Evolutionary conservation across 2,888 invertebrate species (phyloP).

Genomic region (Blomia tropicalis): DNA sequence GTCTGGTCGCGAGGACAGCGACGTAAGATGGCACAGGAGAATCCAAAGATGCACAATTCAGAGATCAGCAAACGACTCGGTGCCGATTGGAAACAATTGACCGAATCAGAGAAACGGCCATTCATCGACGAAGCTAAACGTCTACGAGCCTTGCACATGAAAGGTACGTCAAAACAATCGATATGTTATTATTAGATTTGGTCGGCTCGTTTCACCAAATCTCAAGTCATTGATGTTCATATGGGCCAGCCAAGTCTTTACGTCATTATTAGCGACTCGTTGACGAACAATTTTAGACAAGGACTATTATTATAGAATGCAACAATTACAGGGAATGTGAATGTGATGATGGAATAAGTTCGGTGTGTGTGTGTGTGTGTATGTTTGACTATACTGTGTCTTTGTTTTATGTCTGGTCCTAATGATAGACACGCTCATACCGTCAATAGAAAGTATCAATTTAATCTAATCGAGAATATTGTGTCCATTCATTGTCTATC

Average conservation of each 20-base stretch:
- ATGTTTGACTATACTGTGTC: too few species aligned
- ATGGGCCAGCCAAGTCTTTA: constrained; percentile 4
- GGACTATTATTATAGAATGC: background rate
- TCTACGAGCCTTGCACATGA: constrained; percentile 89
- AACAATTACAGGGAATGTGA: background rate
- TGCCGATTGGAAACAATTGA: constrained; percentile 92
- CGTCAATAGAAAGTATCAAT: too few species aligned
- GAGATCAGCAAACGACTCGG: constrained; percentile 93
- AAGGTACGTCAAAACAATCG: constrained; percentile 37
- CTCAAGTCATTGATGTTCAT: background rate
- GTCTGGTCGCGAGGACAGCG: constrained; percentile 96
- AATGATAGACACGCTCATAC: too few species aligned
- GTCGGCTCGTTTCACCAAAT: background rate
- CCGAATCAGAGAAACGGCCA: constrained; percentile 87
- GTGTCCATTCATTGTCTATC: too few species aligned
- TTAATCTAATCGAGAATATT: too few species aligned
- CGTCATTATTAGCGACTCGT: constrained; percentile 15
- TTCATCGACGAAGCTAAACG: constrained; percentile 96
- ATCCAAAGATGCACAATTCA: constrained; percentile 98
- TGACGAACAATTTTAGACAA: background rate
- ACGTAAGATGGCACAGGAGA: constrained; percentile 95
- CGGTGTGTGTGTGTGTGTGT: too few species aligned
- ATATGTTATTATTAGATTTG: background rate
- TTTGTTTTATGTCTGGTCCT: too few species aligned
- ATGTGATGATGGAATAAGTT: background rate